Evolutionary conservation across 2,797 vertebrate species (phyloP).

Genomic region (Eulemur albifrons): DNA sequence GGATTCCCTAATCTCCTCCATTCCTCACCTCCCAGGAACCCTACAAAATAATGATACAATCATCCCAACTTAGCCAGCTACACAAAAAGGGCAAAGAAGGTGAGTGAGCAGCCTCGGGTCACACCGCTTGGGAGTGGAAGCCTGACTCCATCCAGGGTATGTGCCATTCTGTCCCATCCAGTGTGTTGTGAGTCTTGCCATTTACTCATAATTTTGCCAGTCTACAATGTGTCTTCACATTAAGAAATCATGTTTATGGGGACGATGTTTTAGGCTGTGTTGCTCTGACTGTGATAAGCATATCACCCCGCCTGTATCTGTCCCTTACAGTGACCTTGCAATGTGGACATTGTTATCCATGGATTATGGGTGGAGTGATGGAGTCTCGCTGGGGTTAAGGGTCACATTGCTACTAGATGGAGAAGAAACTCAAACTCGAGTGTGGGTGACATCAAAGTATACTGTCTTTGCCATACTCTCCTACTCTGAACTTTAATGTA

Average conservation of each 20-base stretch:
- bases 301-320: not conserved
- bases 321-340: not conserved
- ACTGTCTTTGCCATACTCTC: accelerated
- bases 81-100: too few relatives aligned
- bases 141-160: too few relatives aligned
- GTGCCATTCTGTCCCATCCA: accelerated
- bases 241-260: not conserved
- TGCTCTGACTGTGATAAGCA: too few relatives aligned
- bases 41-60: accelerated
- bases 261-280: not conserved
- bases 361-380: not conserved
- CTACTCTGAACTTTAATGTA: not conserved
- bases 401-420: not conserved
- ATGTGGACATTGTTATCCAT: too few relatives aligned
- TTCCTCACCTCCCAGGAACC: not conserved
- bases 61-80: too few relatives aligned
- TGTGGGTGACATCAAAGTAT: accelerated
- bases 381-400: not conserved
- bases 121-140: accelerated
- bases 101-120: accelerated
- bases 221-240: not conserved
- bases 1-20: not conserved
- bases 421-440: not conserved
- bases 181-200: not conserved
- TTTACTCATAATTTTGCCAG: accelerated